A percentile compares a stretch with the other conserved stretches of the same genome.
phyloP scores from a whole-genome alignment of 2,888 invertebrate genomes.

The Diogma glabrata region DNA sequence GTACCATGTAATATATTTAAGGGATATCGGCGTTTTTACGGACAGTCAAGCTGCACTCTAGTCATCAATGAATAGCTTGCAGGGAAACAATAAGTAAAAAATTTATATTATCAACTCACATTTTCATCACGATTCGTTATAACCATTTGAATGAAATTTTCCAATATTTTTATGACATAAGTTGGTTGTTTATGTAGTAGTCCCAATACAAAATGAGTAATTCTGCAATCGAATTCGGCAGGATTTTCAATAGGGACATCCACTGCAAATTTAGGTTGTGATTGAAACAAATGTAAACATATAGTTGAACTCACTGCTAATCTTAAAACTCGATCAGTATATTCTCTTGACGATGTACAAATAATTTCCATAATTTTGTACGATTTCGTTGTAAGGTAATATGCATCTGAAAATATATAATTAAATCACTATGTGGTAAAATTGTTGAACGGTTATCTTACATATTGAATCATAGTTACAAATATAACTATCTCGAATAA shows the following conservation, averaged over 20 bases:
- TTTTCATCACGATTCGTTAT: conserved; percentile 1
- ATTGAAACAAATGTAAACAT: background rate
- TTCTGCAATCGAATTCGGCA: conserved; percentile 2
- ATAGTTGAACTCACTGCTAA: background rate
- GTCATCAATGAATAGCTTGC: too few relatives aligned
- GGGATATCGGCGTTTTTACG: too few relatives aligned
- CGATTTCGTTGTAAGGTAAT: background rate
- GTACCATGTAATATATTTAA: too few relatives aligned
- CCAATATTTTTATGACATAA: background rate
- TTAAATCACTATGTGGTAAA: background rate
- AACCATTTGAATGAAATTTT: conserved; percentile 1
- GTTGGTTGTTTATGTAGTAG: background rate
- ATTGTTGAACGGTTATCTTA: background rate
- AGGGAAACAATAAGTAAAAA: too few relatives aligned
- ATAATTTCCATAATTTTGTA: conserved; percentile 1
- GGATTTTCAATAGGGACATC: background rate
- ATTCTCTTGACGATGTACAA: background rate
- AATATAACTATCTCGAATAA: background rate
- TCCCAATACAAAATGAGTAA: background rate
- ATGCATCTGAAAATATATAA: background rate
- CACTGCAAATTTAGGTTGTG: background rate
- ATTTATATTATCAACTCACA: too few relatives aligned
- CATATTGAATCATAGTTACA: conserved; percentile 4
- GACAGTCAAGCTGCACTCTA: too few relatives aligned
- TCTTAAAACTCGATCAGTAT: background rate